Evolutionary conservation across 2,797 vertebrate species (phyloP).

Genomic region (Eremophila alpestris): DNA sequence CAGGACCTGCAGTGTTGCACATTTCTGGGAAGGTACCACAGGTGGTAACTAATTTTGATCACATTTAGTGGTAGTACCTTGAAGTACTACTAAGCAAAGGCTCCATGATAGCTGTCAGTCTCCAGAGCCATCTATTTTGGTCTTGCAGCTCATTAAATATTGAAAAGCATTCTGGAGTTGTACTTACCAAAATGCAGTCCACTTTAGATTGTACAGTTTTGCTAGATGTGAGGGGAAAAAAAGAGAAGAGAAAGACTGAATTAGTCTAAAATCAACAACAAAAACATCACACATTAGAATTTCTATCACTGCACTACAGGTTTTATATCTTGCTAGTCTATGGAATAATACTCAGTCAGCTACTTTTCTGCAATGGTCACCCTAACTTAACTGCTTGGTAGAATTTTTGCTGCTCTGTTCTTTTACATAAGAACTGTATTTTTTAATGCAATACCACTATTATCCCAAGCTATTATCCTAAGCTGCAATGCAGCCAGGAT

Average conservation of each 20-base stretch:
- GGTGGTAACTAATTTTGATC: background rate
- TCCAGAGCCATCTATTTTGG: constrained; percentile 1
- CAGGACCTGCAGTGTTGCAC: background rate
- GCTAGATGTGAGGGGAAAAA: constrained; percentile 78
- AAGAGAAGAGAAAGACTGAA: constrained; percentile 73
- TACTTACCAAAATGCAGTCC: constrained; percentile 99
- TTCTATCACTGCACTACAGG: background rate
- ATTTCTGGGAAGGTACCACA: background rate
- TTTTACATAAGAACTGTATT: background rate
- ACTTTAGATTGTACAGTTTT: constrained; percentile 99
- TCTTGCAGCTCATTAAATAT: constrained; percentile 33
- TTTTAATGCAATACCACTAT: background rate
- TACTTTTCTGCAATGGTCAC: background rate
- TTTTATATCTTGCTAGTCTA: background rate
- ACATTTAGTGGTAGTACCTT: background rate
- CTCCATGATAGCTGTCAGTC: background rate
- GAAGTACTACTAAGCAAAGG: background rate
- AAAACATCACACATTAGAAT: background rate
- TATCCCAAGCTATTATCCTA: background rate
- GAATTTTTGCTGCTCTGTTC: background rate
- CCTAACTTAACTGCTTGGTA: background rate
- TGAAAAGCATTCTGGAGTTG: constrained; percentile 37
- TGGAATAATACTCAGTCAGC: background rate
- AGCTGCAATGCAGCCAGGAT: background rate
- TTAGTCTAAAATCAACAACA: constrained; percentile 60